Base-by-base conservation (phyloP, 2,888 invertebrate genomes). In the Orthonevra nobilis region DNA sequence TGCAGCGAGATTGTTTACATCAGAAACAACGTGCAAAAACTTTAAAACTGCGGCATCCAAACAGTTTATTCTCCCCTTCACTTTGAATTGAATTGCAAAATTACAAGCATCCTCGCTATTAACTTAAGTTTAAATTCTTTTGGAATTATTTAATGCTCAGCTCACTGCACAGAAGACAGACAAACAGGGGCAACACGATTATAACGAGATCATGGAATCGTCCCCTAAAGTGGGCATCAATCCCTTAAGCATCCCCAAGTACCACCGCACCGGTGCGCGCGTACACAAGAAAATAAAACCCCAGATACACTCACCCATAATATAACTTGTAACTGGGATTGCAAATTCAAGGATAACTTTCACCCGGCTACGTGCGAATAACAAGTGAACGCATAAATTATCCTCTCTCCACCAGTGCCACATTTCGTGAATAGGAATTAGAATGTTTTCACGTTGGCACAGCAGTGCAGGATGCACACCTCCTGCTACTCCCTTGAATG, bases 381-480 rank as follows among this genome's bases (percentile, higher is more conserved):
- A 58, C 64, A 73, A 73, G 64, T 58, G 46, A 73, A 66, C 56
- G 64, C 73, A 73, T 73, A 73, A 58, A 73, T 73, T 73, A 73
- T 44, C 36, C 17, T 40, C 34, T 26, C 34, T 17, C 5, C 54
- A 28, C 50, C 48, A 20, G 40, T 72, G 42, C 50, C 48, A 66
- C 58, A 56, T 58, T 66, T 66, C 50, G 50, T 56, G 73, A 58
- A 73, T 73, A 64, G 32, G 64, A 64, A 58, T 58, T 73, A 66
- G 64, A 73, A 73, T 60, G 73, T 64, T 73, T 73, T 42, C 54
- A 48, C 20, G 61, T 64, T 58, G 56, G 34, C 3, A 32, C 63
- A 48, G 54, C 23, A 48, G 30, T 44, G 6, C 73, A 14, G 64
- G 34, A 50, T 42, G 44, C 7, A 34, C 34, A 73, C 58, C 56